Conservation (phyloP, 2,797 vertebrate genomes). For the Macropus fuliginosus region DNA sequence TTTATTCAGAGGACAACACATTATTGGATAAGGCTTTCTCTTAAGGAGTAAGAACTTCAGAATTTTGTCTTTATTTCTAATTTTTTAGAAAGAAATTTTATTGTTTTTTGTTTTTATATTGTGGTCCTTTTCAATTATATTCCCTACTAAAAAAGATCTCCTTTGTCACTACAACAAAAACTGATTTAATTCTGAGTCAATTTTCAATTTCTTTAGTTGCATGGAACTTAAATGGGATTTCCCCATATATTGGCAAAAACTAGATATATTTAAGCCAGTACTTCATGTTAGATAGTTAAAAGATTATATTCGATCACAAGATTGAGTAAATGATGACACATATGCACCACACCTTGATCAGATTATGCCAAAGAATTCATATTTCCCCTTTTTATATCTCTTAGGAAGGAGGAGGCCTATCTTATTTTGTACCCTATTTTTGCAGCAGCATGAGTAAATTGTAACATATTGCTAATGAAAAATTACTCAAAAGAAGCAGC, state of each 20-base stretch:
- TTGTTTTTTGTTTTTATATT: not conserved
- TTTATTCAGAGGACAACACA: conserved; percentile 24
- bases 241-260: conserved; percentile 17
- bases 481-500: not conserved
- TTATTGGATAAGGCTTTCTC: not conserved
- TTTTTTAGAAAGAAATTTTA: not conserved
- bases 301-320: not conserved
- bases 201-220: not conserved
- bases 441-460: not conserved
- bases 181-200: not conserved
- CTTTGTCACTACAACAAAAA: not conserved
- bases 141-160: not conserved
- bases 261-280: not conserved
- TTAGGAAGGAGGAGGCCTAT: conserved; percentile 18
- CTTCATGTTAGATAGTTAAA: not conserved
- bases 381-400: not conserved
- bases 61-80: not conserved
- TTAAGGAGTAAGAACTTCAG: not conserved
- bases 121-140: not conserved
- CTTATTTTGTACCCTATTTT: not conserved
- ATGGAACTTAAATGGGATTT: conserved; percentile 22
- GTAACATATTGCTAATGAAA: not conserved
- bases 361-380: not conserved
- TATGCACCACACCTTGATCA: not conserved
- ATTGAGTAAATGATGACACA: not conserved